A percentile compares a stretch with the other conserved stretches of the same genome.
These are phyloP conservation scores for Drosophila mercatorum DNA, from an alignment of 2,888 invertebrate species.

Conservation along the genomic window DNA sequence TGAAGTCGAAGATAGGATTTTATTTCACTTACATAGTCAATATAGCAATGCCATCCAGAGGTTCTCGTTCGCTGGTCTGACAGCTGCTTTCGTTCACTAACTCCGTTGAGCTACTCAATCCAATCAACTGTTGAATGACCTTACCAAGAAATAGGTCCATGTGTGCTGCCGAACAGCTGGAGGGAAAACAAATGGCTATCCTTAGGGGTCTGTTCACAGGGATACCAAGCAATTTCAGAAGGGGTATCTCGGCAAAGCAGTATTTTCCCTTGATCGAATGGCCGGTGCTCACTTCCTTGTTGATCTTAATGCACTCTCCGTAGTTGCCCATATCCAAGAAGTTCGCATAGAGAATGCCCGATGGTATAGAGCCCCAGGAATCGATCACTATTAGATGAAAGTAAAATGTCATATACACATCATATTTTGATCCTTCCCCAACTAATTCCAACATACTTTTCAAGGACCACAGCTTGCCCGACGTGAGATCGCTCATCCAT, in stretches of 20 bases:
- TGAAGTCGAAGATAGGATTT: neutral
- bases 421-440: too few species aligned
- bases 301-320: slow-evolving; percentile 81
- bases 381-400: slow-evolving; percentile 81
- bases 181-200: slow-evolving; percentile 73
- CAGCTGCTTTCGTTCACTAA: slow-evolving; percentile 25
- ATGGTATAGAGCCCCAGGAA: slow-evolving; percentile 83
- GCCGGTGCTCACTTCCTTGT: slow-evolving; percentile 9
- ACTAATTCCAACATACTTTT: slow-evolving; percentile 26
- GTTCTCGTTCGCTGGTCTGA: slow-evolving; percentile 10
- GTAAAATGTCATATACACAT: too few species aligned
- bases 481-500: slow-evolving; percentile 26
- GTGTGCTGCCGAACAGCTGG: slow-evolving; percentile 53
- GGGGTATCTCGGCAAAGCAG: slow-evolving; percentile 38
- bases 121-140: slow-evolving; percentile 27
- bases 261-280: slow-evolving; percentile 52
- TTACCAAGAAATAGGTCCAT: slow-evolving; percentile 50
- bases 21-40: slow-evolving; percentile 66
- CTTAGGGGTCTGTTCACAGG: slow-evolving; percentile 17
- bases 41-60: slow-evolving; percentile 62
- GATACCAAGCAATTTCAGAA: slow-evolving; percentile 6
- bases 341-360: slow-evolving; percentile 83
- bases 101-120: neutral
- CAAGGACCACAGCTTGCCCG: slow-evolving; percentile 29
- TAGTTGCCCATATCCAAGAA: slow-evolving; percentile 82